Conservation (phyloP, 2,888 invertebrate species). For the Sinotaia quadrata region DNA sequence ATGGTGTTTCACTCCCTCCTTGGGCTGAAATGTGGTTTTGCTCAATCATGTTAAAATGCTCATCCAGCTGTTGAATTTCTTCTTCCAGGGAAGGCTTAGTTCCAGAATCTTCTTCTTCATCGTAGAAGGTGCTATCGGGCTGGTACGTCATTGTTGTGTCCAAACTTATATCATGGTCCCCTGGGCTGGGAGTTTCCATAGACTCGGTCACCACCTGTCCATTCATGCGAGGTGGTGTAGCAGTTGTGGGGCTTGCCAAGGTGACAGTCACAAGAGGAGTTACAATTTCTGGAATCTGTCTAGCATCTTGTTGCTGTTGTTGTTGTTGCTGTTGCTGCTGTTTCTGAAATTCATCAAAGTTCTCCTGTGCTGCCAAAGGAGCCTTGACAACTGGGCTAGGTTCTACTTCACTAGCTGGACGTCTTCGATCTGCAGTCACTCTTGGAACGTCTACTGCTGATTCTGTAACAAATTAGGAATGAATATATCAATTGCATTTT, state of each 20-base stretch:
- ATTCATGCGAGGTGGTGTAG: slow-evolving; percentile 16
- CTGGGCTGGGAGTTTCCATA: not conserved
- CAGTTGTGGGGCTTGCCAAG: not conserved
- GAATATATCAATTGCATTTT: too few relatives aligned
- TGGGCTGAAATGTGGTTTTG: slow-evolving; percentile 44
- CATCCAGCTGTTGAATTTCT: slow-evolving; percentile 59
- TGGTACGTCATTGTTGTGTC: slow-evolving; percentile 45
- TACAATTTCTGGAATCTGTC: not conserved
- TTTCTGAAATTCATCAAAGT: slow-evolving; percentile 30
- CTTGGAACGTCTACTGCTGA: slow-evolving; percentile 50
- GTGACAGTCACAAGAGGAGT: not conserved
- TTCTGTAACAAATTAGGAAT: slow-evolving; percentile 42
- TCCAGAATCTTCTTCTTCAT: slow-evolving; percentile 43
- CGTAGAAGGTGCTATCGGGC: slow-evolving; percentile 43
- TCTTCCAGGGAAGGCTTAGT: slow-evolving; percentile 56
- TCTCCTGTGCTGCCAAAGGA: slow-evolving; percentile 43
- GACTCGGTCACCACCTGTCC: slow-evolving; percentile 16
- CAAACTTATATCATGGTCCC: slow-evolving; percentile 36
- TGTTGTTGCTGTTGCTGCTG: slow-evolving; percentile 16
- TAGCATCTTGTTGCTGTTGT: not conserved
- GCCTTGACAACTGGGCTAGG: slow-evolving; percentile 45
- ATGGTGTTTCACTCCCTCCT: slow-evolving; percentile 20
- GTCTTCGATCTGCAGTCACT: not conserved
- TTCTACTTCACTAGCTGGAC: slow-evolving; percentile 32
- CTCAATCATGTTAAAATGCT: slow-evolving; percentile 39